Evolutionary conservation across 2,113 vertebrate genomes (phyloP), one percentile per base, ranked within the genome.

Genomic region (Chloebia gouldiae): DNA sequence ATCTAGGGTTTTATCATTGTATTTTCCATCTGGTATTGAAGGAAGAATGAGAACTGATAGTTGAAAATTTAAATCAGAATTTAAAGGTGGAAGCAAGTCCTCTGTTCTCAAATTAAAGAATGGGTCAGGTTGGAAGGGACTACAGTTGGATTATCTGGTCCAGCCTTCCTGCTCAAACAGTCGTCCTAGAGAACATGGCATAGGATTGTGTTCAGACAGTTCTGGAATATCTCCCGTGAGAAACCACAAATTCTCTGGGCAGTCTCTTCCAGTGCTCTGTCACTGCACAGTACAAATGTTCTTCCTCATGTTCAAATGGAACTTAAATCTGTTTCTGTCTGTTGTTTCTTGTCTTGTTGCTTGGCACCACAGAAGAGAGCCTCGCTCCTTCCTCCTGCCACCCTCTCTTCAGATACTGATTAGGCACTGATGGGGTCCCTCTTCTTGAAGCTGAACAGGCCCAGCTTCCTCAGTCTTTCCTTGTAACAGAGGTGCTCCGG

Each of bases 361-460:
- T 39, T 66, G 59, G 33, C 44, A 66, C 20, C 33, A 33, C 28
- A 5, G 51, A 45, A 35, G 19, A n/a, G 28, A n/a, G 15, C 37
- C 53, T 75, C n/a, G 13, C 20, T 53, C 13, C 24, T 45, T 81
- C 11, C 13, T 73, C 28, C 21, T 68, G 61, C 12, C 28, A n/a
- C 39, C 9, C 20, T 81, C 33, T 10, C 28, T 60, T 45, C 53
- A 53, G 53, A 30, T 30, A 39, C 10, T 60, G 4, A 15, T 6
- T 39, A 33, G 22, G 11, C 7, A 37, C 7, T 44, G 37, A 45
- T 51, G 77, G 59, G 10, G 28, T 75, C 16, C 16, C 18, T 17
- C 7, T 50, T 65, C 19, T 19, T 0, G 0, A 65, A 44, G 23
- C 37, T 44, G 44, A 51, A 42, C 56, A 40, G 22, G 28, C 19